phyloP scores from a whole-genome alignment of 1,140 invertebrate species.

The Dendrolimus kikuchii region DNA sequence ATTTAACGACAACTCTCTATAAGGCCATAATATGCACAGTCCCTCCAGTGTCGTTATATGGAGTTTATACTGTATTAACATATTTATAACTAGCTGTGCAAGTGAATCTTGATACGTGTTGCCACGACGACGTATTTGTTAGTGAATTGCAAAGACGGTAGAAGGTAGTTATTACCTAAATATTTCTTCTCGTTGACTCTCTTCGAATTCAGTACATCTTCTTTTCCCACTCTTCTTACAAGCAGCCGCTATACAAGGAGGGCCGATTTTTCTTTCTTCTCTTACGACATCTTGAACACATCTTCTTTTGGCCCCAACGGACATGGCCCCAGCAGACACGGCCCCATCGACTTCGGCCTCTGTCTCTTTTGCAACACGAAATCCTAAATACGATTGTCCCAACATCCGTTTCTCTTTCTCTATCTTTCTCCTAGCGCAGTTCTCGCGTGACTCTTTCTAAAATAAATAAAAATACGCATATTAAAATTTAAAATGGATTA shows the following conservation, averaged over 20 bases:
- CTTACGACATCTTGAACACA: constrained; percentile 42
- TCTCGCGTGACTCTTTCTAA: constrained; percentile 25
- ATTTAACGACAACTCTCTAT: no score
- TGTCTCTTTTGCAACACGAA: constrained; percentile 17
- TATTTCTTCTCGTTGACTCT: constrained; percentile 22
- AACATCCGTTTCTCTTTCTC: constrained; percentile 43
- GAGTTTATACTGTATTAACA: no score
- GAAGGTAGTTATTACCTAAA: constrained; percentile 17
- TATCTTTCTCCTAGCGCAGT: constrained; percentile 24
- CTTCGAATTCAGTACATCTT: constrained; percentile 21
- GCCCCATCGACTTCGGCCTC: not conserved
- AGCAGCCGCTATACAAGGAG: constrained; percentile 25
- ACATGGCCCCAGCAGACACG: not conserved
- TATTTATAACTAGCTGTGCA: no score
- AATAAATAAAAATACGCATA: constrained; percentile 17
- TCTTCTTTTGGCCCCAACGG: constrained; percentile 14
- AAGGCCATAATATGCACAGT: no score
- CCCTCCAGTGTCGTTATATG: no score
- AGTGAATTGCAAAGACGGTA: not conserved
- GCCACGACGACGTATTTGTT: no score
- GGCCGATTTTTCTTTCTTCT: constrained; percentile 31
- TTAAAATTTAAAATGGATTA: not conserved
- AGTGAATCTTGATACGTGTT: no score
- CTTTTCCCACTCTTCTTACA: constrained; percentile 24
- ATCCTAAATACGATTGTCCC: constrained; percentile 36